Base-by-base conservation (phyloP, 2,797 vertebrate species). In the Arctocebus calabarensis region DNA sequence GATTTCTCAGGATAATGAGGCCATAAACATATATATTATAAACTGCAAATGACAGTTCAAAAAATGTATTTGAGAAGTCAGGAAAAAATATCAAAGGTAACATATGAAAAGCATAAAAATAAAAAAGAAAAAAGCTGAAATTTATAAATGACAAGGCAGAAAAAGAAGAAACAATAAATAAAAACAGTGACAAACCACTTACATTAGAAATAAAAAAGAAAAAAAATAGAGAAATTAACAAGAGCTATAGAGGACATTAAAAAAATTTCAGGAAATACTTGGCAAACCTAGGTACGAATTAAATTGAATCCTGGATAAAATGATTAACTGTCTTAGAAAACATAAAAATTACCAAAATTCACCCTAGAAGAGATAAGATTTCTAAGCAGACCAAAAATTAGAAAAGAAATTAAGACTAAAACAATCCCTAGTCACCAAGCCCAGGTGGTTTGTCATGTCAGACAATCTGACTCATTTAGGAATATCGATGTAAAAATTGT, bases 281-380 rank as follows among this genome's bases (percentile, higher is more conserved):
- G 57, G 71, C 68, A 95, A 84, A 52, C n/a, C 29, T 62, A n/a
- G 7, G 34, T 62, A 4, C 23, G 75, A 85, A 82, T 85, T 89
- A 86, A 45, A 37, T 74, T 27, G 37, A 85, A 92, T 37, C 32
- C 22, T 62, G n/a, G 43, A 85, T 94, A 71, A 88, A 91, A 92
- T 68, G 29, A n/a, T 13, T 48, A 68, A 75, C 37, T 64, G 22
- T 68, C 55, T 93, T 88, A 94, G 84, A 57, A 95, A 89, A 73
- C 82, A 71, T 6, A 91, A 52, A 73, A 73, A 68, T 94, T 37
- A 57, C 19, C 55, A 61, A 74, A 86, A 74, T 59, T 85, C 64
- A 86, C 48, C 74, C 57, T 64, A 68, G 32, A 74, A 84, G 10
- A 93, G 20, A 78, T 6, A 55, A 32, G 91, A 84, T 77, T 75